Percentiles rank a stretch among this genome's conserved stretches.
Evolutionary conservation across 2,113 vertebrate species (phyloP).

Genomic region (Bubo blakistoni): DNA sequence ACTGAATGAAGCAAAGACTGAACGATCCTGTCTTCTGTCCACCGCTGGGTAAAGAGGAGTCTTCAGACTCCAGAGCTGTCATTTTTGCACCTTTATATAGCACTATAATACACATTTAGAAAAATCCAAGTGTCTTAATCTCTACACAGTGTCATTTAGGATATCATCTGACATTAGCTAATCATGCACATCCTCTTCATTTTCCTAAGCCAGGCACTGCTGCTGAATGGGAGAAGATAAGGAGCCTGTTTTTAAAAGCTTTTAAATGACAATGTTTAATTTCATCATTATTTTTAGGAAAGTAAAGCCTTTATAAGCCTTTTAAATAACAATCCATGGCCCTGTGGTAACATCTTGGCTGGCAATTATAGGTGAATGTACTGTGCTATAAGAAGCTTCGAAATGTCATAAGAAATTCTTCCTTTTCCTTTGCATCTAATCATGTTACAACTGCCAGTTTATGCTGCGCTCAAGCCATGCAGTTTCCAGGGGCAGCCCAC

Average conservation of each 20-base stretch:
- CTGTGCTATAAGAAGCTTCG: conserved; percentile 56
- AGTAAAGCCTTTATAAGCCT: conserved; percentile 30
- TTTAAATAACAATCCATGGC: conserved; percentile 55
- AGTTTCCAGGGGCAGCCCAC: background rate
- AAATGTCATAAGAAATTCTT: conserved; percentile 44
- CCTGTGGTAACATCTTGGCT: background rate
- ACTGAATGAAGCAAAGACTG: background rate
- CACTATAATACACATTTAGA: background rate
- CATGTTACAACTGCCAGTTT: background rate
- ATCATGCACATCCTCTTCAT: conserved; percentile 21
- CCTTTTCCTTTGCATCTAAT: conserved; percentile 8
- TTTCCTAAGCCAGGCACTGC: background rate
- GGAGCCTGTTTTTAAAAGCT: conserved; percentile 12
- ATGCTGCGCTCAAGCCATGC: background rate
- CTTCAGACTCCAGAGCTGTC: background rate
- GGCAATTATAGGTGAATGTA: conserved; percentile 32
- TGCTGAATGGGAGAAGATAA: conserved; percentile 9
- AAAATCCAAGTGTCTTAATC: background rate
- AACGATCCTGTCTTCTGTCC: background rate
- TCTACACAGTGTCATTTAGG: background rate
- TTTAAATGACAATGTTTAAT: conserved; percentile 38
- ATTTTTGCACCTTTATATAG: background rate
- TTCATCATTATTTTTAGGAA: conserved; percentile 41
- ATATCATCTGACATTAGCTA: background rate
- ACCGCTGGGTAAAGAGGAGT: background rate